Base-by-base conservation (phyloP, 2,113 vertebrate species). In the Psittacula cyanocephala region DNA sequence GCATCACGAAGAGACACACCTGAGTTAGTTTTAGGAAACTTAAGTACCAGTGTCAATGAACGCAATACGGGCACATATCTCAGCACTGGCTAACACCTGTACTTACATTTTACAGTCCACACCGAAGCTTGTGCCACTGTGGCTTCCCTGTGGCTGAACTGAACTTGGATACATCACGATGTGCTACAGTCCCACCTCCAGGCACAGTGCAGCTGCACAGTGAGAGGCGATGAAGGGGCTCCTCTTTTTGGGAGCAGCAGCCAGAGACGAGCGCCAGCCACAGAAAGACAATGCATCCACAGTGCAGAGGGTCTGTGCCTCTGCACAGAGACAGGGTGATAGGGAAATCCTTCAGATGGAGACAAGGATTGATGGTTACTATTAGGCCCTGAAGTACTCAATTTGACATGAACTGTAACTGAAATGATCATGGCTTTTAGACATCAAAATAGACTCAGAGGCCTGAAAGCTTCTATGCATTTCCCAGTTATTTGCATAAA, bases 231-330 rank as follows among this genome's bases (percentile, higher is more conserved):
- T 27, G 35, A 41, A 72, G 18, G 7, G 29, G 67, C 60, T 79
- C 27, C 41, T 57, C 37, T 31, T 24, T 20, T 5, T 0, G 1
- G 28, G 44, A 84, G 43, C 65, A 85, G 81, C 47, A 79, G 74
- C 53, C 76, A 52, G 68, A 74, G 67, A 70, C 33, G 33, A 76
- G 74, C 63, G 59, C 43, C 33, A 57, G 55, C 75, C 78, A 1
- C 0, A 3, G 27, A 13, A 0, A 4, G 44, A 33, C 37, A 83
- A 14, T 1, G 0, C 14, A 15, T 17, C 49, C 52, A 19, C 7
- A 31, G 43, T 5, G 43, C 62, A 87, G 35, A n/a, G 70, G 60
- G 60, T 49, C 0, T 67, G 70, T 35, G 28, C 9, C 77, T 22
- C 33, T 31, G 57, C 49, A 33, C 33, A 55, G 46, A 28, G 41